phyloP scores from a whole-genome alignment of 1,140 invertebrate species.

The Drosophila aff. region DNA sequence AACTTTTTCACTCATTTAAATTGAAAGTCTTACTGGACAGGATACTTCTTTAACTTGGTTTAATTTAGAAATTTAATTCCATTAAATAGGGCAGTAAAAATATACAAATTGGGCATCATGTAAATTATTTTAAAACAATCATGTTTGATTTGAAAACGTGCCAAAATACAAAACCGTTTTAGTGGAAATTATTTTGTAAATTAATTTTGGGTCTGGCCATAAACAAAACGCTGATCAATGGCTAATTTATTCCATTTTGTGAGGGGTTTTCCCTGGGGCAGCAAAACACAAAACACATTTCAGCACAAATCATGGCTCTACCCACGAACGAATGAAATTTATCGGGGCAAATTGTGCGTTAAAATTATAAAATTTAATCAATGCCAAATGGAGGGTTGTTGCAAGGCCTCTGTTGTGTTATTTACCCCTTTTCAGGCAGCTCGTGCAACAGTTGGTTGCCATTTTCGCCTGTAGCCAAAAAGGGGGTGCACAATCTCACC shows the following conservation, averaged over 20 bases:
- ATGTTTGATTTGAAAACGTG: slow-evolving; percentile 14
- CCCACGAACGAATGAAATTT: slow-evolving; percentile 20
- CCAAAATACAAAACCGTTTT: slow-evolving; percentile 15
- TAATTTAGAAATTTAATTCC: background rate
- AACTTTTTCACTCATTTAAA: slow-evolving; percentile 1
- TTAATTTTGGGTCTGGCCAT: background rate
- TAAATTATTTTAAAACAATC: background rate
- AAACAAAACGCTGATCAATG: slow-evolving; percentile 11
- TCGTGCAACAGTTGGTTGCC: slow-evolving; percentile 62
- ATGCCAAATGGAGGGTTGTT: slow-evolving; percentile 52
- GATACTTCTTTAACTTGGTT: background rate
- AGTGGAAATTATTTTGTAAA: slow-evolving; percentile 12
- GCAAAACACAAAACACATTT: slow-evolving; percentile 16
- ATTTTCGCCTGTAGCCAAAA: slow-evolving; percentile 18
- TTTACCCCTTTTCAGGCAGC: background rate
- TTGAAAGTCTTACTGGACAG: background rate
- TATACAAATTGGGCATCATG: background rate
- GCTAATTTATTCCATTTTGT: slow-evolving; percentile 41
- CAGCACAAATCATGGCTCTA: slow-evolving; percentile 23
- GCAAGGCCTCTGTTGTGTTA: slow-evolving; percentile 12
- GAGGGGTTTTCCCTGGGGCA: slow-evolving; percentile 9
- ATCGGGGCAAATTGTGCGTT: slow-evolving; percentile 62
- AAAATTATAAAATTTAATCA: slow-evolving; percentile 79
- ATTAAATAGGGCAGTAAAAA: background rate
- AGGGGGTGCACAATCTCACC: slow-evolving; percentile 34